A percentile compares a stretch with the other conserved stretches of the same genome.
phyloP scores from a whole-genome alignment of 30 jellyfish, hydroid and myxozoan genomes.

The Clytia hemisphaerica region DNA sequence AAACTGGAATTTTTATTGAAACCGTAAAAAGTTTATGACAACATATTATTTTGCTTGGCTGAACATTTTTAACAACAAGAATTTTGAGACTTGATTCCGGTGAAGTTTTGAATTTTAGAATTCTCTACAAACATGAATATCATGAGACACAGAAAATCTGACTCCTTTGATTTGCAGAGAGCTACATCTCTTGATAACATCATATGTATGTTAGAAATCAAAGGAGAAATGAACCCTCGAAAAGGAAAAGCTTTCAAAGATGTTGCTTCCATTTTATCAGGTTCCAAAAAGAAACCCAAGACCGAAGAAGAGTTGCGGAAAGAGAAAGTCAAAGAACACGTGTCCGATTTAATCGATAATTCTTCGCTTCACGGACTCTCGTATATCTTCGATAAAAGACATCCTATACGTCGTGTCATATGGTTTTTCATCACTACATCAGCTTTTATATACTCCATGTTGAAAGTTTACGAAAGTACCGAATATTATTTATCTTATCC shows the following conservation, averaged over 20 bases:
- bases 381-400: slow-evolving; percentile 74
- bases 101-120: too few species aligned
- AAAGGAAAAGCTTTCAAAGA: slow-evolving; percentile 12
- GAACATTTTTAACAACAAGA: too few species aligned
- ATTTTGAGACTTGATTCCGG: too few species aligned
- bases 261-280: slow-evolving; percentile 27
- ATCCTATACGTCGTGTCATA: slow-evolving; percentile 58
- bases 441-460: slow-evolving; percentile 59
- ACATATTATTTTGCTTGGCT: too few species aligned
- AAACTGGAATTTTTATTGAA: too few species aligned
- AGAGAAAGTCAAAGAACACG: slow-evolving; percentile 44
- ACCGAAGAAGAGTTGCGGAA: slow-evolving; percentile 10
- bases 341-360: slow-evolving; percentile 34
- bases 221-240: slow-evolving; percentile 11
- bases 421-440: slow-evolving; percentile 60
- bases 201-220: slow-evolving; percentile 32
- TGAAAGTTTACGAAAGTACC: slow-evolving; percentile 72
- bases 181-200: too few species aligned
- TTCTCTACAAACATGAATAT: too few species aligned
- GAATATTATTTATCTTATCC: slow-evolving; percentile 60
- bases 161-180: too few species aligned
- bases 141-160: too few species aligned
- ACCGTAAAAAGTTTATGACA: too few species aligned
- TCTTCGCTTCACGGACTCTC: slow-evolving; percentile 81
- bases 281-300: slow-evolving; percentile 5